Conservation (phyloP, 2,113 vertebrate genomes). For the Myotis davidii region DNA sequence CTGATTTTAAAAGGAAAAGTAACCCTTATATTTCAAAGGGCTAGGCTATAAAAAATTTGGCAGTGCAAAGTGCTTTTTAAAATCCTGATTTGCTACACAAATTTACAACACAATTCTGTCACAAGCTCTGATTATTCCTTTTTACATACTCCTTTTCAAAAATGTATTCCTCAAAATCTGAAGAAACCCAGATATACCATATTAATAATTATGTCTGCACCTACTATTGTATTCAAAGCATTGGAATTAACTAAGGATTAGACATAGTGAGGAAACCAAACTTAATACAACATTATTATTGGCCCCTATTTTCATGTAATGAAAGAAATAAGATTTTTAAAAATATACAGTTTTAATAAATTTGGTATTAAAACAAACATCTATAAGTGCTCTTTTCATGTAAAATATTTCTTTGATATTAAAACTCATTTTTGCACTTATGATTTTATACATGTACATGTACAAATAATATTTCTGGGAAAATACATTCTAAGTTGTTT, state of each 20-base stretch:
- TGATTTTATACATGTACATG: neutral
- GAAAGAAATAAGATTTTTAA: neutral
- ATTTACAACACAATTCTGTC: neutral
- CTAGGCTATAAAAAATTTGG: neutral
- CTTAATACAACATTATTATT: neutral
- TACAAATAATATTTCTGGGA: neutral
- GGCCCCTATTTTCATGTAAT: neutral
- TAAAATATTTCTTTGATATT: neutral
- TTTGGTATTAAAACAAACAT: neutral
- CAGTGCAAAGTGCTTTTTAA: neutral
- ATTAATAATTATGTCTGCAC: neutral
- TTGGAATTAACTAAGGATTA: neutral
- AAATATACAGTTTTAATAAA: neutral
- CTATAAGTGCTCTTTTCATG: neutral
- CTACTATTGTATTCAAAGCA: neutral
- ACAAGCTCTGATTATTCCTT: neutral
- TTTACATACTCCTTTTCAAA: neutral
- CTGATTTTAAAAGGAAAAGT: constrained; percentile 48
- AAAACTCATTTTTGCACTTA: neutral
- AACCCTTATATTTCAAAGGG: neutral
- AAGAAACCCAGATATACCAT: neutral
- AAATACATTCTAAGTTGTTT: neutral
- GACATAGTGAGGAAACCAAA: neutral
- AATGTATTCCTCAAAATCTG: neutral
- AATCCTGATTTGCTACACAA: neutral